Conservation (phyloP, 92 coral and sea anemone species). For the Porites evermanni region DNA sequence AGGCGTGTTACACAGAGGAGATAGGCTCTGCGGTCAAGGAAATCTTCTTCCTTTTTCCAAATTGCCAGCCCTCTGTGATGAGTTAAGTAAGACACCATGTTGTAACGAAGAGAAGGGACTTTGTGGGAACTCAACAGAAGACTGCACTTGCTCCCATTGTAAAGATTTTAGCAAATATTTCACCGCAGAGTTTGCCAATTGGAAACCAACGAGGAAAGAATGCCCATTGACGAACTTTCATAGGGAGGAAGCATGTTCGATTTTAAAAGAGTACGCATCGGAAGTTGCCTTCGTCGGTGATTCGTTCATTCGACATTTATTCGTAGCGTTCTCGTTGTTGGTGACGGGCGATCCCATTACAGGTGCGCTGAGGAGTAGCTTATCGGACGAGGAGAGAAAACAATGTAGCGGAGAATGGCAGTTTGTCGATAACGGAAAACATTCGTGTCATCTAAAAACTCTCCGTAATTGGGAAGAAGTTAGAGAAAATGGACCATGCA, state of each 20-base stretch:
- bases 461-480: conserved; percentile 61
- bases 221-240: conserved; percentile 49
- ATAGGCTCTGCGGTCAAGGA: conserved; percentile 64
- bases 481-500: conserved; percentile 49
- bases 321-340: conserved; percentile 56
- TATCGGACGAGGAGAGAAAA: conserved; percentile 15
- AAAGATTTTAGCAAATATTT: conserved; percentile 64
- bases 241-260: conserved; percentile 42
- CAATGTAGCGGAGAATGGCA: conserved; percentile 74
- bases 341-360: conserved; percentile 54
- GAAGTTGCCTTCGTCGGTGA: conserved; percentile 77
- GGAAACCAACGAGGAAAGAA: conserved; percentile 44
- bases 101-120: conserved; percentile 68
- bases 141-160: conserved; percentile 64
- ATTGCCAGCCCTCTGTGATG: conserved; percentile 62
- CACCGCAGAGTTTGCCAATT: conserved; percentile 66
- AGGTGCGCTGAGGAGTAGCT: conserved; percentile 52
- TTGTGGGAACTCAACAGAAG: conserved; percentile 60
- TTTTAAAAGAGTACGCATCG: conserved; percentile 44
- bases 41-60: conserved; percentile 19
- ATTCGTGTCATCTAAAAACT: conserved; percentile 54
- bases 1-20: conserved; percentile 45
- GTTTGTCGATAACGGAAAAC: conserved; percentile 72
- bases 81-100: conserved; percentile 60
- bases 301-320: conserved; percentile 73